Conservation (phyloP, 1,140 invertebrate genomes). For the Drosophila sechellia region DNA sequence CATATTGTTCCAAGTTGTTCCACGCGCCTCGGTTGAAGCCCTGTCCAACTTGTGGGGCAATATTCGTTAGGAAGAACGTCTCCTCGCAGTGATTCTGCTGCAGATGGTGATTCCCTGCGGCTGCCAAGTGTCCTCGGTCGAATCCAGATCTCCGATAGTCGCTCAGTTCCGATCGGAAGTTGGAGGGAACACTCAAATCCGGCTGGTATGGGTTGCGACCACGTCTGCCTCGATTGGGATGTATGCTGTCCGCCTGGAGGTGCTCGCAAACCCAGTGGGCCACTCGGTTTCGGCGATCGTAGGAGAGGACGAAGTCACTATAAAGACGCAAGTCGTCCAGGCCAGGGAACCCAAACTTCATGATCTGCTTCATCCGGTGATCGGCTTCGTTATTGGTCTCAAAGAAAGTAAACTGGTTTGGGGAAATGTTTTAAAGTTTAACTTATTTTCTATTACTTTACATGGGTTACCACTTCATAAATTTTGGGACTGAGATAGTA, state of each 20-base stretch:
- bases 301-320: slow-evolving; percentile 96
- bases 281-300: slow-evolving; percentile 94
- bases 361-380: slow-evolving; percentile 89
- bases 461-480: slow-evolving; percentile 39
- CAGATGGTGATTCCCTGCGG: slow-evolving; percentile 96
- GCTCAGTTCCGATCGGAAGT: slow-evolving; percentile 90
- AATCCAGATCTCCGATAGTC: slow-evolving; percentile 97
- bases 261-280: slow-evolving; percentile 99
- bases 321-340: slow-evolving; percentile 94
- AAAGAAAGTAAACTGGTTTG: slow-evolving; percentile 52
- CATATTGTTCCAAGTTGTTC: slow-evolving; percentile 87
- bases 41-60: slow-evolving; percentile 97
- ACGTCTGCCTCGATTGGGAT: slow-evolving; percentile 86
- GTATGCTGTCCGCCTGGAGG: slow-evolving; percentile 86
- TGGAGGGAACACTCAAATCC: slow-evolving; percentile 94
- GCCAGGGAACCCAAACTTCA: slow-evolving; percentile 97
- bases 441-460: not conserved
- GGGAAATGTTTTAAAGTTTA: not conserved
- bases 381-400: not conserved
- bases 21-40: slow-evolving; percentile 98
- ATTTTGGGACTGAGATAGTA: slow-evolving; percentile 68
- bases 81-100: slow-evolving; percentile 91
- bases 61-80: slow-evolving; percentile 97
- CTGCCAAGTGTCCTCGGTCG: slow-evolving; percentile 97
- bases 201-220: slow-evolving; percentile 93